Evolutionary conservation across 2,888 invertebrate genomes (phyloP), one percentile per base, ranked within the genome.

Genomic region (Taphrorychus bicolor): DNA sequence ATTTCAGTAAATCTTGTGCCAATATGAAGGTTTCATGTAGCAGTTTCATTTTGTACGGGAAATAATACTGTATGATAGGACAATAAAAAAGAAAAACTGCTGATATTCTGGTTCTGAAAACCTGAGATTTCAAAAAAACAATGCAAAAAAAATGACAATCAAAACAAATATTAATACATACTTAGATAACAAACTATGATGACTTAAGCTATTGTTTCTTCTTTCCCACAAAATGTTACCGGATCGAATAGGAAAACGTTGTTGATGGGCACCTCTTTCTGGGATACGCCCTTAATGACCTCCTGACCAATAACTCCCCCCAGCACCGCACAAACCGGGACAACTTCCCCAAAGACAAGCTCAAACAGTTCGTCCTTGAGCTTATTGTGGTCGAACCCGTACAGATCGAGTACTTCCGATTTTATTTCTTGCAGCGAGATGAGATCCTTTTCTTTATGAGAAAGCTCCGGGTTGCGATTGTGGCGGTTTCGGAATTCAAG

Each of bases 241-340:
- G 93, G 93, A 83, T 94, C 92, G 77, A 94, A 95, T 76, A 98
- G 88, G 81, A 98, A 97, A 79, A 97, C 87, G 82, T 98, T 98
- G 75, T 93, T 91, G 76, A 95, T 90, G 0, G 97, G 96, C 0
- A 91, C 88, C 79, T 96, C 96, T 76, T 93, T 91, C 77, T 93
- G 91, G 16, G 97, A 95, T 0, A 97, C 91, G 0, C 94, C 93
- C 84, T 97, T 98, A 69, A 98, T 96, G 5, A 97, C 91, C 83
- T 98, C 98, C 79, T 98, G 98, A 0, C 92, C 93, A 69, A 98
- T 87, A 11, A 97, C 91, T 14, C 98, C 98, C 0, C 98, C 98
- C 0, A 97, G 87, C 48, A 98, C 90, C 1, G 98, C 97, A 75
- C 94, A 94, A 3, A 93, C 90, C 32, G 98, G 95, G 59, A 93